Base-by-base conservation (phyloP, 1,140 invertebrate genomes). In the Colletes latitarsis region DNA sequence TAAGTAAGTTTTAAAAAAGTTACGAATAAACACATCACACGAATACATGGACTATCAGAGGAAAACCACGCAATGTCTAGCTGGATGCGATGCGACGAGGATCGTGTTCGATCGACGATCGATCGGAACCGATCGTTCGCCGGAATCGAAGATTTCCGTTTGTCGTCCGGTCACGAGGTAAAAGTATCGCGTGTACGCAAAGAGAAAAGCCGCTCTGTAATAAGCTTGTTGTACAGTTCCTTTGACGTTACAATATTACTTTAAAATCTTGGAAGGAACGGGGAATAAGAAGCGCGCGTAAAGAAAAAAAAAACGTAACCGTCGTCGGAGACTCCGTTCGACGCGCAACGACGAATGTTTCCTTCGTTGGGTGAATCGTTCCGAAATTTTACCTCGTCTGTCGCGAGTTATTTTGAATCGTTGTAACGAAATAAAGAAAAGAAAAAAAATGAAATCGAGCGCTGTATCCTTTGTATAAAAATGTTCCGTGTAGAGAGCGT, bases 181-280 rank as follows among this genome's bases (percentile, higher is more conserved):
- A 52, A 55, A 21, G 14, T 78, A 30, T 64, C n/a, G 39, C 10
- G 41, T 17, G 21, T 12, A 52, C 58, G 58, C 21, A 58, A 71
- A 77, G 21, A 39, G 14, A 57, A 30, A 62, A 21, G 30, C 43
- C 64, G 57, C 57, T 82, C 81, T 80, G 70, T 86, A 85, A 86
- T 79, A 86, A 82, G 72, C 68, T 83, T 77, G 68, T 58, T 82
- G 77, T 77, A 67, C 68, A 82, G 82, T 58, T 80, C 84, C 77
- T 83, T 72, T 69, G 76, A 77, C 72, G 81, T 82, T 86, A 74
- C 81, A 79, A 86, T 86, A 82, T 86, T 82, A 86, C 77, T 86
- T 80, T 85, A 74, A 86, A 63, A 21, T 71, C 74, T 83, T 68
- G 63, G 21, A 55, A 57, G 19, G 12, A 19, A 77, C n/a, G 52